Evolutionary conservation across 2,888 invertebrate species (phyloP), one percentile per base, ranked within the genome.

Genomic region (Alviniconcha strummeri): DNA sequence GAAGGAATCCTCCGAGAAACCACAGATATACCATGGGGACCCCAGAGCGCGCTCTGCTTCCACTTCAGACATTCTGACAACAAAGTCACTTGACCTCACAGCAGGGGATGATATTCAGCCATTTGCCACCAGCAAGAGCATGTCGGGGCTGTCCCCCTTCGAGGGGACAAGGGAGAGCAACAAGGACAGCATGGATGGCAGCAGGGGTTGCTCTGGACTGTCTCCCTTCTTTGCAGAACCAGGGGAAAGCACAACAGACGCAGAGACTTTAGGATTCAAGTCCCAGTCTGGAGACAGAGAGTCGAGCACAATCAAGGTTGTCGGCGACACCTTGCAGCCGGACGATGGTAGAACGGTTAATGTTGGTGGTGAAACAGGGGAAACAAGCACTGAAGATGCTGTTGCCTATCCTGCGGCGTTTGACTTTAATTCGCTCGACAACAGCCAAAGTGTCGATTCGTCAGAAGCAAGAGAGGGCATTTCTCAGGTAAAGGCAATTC

Each of bases 341-440:
- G 69, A 69, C 69, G 6, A 6, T 69, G 69, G 69, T 7, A n/a
- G 17, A 69, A 69, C n/a, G 1, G 69, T n/a, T 17, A 1, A n/a
- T 17, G 69, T n/a, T 69, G 84, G 79, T 8, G 67, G 60, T 13
- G 78, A 77, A 13, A 19, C 17, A 8, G 77, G 77, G 17, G 77
- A 57, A 57, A 77, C 57, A 55, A 77, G 77, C 56, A 77, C 56
- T 9, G 77, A 60, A 3, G 56, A 56, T 19, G n/a, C 54, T 5
- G 6, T 56, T 6, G 9, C 52, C 52, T 9, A 19, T 74, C 74
- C n/a, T 11, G 19, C 56, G 5, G 56, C 56, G 56, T 57, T 57
- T 77, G 56, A 77, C 56, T 13, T 77, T 19, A 36, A 75, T 15
- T 75, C 75, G 8, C 52, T 75, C 17, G 6, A 15, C 69, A n/a